Percentiles rank a stretch among this genome's conserved stretches.
phyloP scores from a whole-genome alignment of 2,888 invertebrate genomes.

The Andrena praecox region DNA sequence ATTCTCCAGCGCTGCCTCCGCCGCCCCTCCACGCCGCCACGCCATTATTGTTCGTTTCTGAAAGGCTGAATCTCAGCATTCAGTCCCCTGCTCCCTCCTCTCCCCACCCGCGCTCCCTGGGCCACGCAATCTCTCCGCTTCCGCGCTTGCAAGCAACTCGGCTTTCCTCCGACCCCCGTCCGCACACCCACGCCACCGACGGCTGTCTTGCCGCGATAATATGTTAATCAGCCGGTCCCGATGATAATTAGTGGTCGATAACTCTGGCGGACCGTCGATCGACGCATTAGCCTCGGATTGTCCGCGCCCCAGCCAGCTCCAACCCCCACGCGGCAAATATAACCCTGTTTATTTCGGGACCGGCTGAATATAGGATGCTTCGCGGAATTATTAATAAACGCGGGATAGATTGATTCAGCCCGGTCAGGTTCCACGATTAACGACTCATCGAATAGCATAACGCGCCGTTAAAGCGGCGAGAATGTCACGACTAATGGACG shows the following conservation, averaged over 20 bases:
- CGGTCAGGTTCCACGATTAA: slow-evolving; percentile 22
- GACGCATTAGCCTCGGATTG: slow-evolving; percentile 63
- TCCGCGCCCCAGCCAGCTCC: neutral
- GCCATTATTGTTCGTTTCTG: slow-evolving; percentile 68
- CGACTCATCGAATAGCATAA: neutral
- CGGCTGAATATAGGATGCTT: neutral
- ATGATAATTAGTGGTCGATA: slow-evolving; percentile 78
- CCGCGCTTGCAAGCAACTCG: slow-evolving; percentile 50
- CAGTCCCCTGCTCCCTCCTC: slow-evolving; percentile 55
- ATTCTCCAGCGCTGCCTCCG: slow-evolving; percentile 62
- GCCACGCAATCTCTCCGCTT: slow-evolving; percentile 53
- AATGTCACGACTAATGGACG: neutral
- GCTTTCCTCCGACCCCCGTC: slow-evolving; percentile 30
- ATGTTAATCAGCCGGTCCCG: slow-evolving; percentile 79
- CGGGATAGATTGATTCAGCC: slow-evolving; percentile 32
- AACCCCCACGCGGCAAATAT: neutral
- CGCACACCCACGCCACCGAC: neutral
- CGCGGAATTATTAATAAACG: slow-evolving; percentile 45
- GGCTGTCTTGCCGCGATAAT: slow-evolving; percentile 79
- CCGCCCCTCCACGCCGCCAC: slow-evolving; percentile 28
- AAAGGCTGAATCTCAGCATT: slow-evolving; percentile 66
- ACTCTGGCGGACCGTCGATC: slow-evolving; percentile 69
- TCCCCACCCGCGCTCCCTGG: slow-evolving; percentile 10
- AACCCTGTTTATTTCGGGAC: slow-evolving; percentile 25
- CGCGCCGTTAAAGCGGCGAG: neutral